Conservation (phyloP, 2,888 invertebrate species). For the Melieria omissa region DNA sequence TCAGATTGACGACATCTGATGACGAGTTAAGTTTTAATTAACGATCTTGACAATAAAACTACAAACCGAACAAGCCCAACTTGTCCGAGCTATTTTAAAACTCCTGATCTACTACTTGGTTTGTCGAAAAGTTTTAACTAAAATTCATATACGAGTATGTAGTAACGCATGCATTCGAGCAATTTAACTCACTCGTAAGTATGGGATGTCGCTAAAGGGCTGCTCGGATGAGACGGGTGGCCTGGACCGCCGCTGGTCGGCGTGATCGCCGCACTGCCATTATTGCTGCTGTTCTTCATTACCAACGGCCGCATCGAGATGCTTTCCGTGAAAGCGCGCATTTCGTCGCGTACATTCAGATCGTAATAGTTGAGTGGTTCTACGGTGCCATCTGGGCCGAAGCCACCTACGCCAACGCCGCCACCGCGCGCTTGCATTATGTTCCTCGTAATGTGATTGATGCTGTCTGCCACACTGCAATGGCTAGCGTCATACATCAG, state of each 20-base stretch:
- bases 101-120: no score
- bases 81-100: no score
- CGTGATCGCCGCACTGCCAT: conserved; percentile 44
- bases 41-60: no score
- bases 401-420: conserved; percentile 49
- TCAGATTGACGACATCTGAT: no score
- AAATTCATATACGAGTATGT: conserved; percentile 8
- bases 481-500: conserved; percentile 59
- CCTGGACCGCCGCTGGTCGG: conserved; percentile 48
- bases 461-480: conserved; percentile 63
- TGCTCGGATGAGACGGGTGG: conserved; percentile 44
- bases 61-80: no score
- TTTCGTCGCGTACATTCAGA: conserved; percentile 51
- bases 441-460: conserved; percentile 65
- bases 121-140: background rate
- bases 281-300: conserved; percentile 55
- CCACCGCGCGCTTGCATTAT: conserved; percentile 60
- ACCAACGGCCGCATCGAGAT: conserved; percentile 74
- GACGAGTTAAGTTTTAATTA: no score
- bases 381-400: conserved; percentile 43
- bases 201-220: conserved; percentile 42
- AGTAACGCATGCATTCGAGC: background rate
- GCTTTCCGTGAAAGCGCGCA: conserved; percentile 70
- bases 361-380: conserved; percentile 37
- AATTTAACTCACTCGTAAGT: conserved; percentile 60